Evolutionary conservation across 2,113 vertebrate species (phyloP).

Genomic region (Ciconia stormi): DNA sequence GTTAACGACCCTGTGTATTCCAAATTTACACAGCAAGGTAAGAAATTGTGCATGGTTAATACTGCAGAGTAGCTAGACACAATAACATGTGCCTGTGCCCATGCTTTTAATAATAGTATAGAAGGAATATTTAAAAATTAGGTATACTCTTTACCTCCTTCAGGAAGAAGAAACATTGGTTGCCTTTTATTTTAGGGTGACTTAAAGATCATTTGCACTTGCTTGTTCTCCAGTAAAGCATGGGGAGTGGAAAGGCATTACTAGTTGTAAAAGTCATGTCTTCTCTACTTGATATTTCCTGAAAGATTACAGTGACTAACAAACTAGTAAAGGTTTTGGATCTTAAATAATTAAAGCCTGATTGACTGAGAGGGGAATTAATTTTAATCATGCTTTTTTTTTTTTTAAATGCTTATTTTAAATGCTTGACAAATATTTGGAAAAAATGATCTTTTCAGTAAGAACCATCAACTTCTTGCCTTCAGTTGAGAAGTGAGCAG

Average conservation of each 20-base stretch:
- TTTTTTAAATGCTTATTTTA: not conserved
- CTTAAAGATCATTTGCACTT: not conserved
- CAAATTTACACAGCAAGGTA: not conserved
- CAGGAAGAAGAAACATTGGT: not conserved
- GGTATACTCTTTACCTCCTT: not conserved
- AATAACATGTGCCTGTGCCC: not conserved
- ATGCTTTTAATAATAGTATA: not conserved
- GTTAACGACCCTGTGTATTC: not conserved
- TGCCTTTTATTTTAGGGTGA: not conserved
- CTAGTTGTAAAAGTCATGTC: not conserved
- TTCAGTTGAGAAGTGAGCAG: not conserved
- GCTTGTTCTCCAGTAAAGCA: not conserved
- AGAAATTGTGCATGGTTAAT: not conserved
- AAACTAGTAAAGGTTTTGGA: not conserved
- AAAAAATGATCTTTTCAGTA: not conserved
- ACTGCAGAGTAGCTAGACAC: not conserved
- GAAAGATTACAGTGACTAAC: not conserved
- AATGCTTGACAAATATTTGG: conserved; percentile 5
- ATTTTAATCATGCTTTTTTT: not conserved
- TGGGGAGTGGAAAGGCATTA: not conserved
- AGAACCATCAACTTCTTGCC: not conserved
- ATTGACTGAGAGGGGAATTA: not conserved
- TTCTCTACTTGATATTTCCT: not conserved
- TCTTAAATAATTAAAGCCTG: not conserved
- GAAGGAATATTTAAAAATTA: not conserved